phyloP scores from a whole-genome alignment of 2,797 vertebrate genomes.

The Phylloscopus collybita region DNA sequence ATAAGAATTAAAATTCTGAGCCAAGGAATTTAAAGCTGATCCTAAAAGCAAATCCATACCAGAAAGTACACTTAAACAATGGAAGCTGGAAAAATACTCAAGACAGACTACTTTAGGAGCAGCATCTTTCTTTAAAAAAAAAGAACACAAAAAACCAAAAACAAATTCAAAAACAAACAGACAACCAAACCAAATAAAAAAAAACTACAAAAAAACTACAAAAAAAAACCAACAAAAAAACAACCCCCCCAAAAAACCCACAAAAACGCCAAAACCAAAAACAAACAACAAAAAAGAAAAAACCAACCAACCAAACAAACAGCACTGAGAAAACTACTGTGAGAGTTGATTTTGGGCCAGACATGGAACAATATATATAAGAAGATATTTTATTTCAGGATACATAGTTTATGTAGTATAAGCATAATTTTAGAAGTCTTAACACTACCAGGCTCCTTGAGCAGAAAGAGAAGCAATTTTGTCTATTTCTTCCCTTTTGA shows the following conservation, averaged over 20 bases:
- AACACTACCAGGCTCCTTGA: background rate
- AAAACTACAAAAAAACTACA: too few species aligned
- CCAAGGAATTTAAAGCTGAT: background rate
- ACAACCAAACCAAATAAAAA: too few species aligned
- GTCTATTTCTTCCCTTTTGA: background rate
- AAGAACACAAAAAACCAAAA: too few species aligned
- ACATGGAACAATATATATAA: background rate
- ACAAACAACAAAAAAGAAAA: too few species aligned
- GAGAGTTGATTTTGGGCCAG: background rate
- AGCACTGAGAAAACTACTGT: fast-evolving
- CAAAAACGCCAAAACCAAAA: too few species aligned
- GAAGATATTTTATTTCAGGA: background rate
- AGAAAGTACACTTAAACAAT: background rate
- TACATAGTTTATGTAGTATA: background rate
- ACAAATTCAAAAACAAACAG: too few species aligned
- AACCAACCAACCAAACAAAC: too few species aligned
- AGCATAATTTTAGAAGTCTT: background rate
- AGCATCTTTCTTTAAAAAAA: background rate
- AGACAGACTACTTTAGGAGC: background rate
- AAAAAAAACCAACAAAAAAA: background rate
- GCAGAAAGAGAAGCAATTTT: background rate
- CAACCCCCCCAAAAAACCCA: too few species aligned
- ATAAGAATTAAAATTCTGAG: background rate
- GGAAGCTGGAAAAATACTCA: background rate
- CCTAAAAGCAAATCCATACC: background rate